Evolutionary conservation across 2,888 invertebrate genomes (phyloP), one percentile per base, ranked within the genome.

Genomic region (Plutella xylostella): DNA sequence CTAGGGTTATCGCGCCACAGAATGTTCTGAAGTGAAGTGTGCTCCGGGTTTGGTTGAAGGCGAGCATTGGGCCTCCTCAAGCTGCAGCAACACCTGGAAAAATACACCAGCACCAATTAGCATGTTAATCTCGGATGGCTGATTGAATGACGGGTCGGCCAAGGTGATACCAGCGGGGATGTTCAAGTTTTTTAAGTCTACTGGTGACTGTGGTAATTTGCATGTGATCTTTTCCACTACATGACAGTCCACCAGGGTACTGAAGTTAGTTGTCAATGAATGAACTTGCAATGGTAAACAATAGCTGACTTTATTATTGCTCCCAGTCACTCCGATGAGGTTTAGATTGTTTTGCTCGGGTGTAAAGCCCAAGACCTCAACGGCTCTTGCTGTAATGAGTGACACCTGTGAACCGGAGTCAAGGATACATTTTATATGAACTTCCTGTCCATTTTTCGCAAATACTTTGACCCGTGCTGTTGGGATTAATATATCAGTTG

Each of bases 1-100:
- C 25, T 14, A n/a, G 40, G 40, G 11, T 12, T 25, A 40, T 40
- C 25, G 12, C 25, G 22, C 40, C 40, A 40, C 7, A 40, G 40
- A 3, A 40, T 40, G 17, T 17, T 17, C 17, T 15, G 15, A 4
- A 34, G 34, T 12, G 51, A 48, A n/a, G 45, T 44, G 20, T 46
- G 45, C 6, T 33, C 12, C 9, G 45, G 43, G 9, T 44, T 20
- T 28, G 28, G 28, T 28, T 28, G 28, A 9, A 12, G 28, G 28
- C n/a, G 28, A 9, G 9, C 11, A n/a, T 12, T 9, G 9, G 9
- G 28, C n/a, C 9, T 9, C 3, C 28, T 28, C 28, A 28, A 28
- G 28, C n/a, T 9, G 28, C n/a, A 28, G 6, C 28, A 28, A n/a
- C 28, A 28, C 28, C 28, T 28, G 28, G n/a, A 28, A 28, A 12